Evolutionary conservation across 2,888 invertebrate species (phyloP).

Genomic region (Linyphia triangularis): DNA sequence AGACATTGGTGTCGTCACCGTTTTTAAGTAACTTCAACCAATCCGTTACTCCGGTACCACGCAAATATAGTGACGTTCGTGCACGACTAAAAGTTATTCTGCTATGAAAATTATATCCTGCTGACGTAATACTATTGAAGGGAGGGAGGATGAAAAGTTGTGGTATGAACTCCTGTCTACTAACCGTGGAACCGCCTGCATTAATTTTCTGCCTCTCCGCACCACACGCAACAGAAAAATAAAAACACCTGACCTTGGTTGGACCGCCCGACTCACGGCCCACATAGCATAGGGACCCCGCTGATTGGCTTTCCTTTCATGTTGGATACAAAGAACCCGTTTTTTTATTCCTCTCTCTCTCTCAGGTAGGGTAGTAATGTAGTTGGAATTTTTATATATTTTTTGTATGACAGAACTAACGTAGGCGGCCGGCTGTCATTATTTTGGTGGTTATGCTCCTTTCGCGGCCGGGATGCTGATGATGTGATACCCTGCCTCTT

Average conservation of each 20-base stretch:
- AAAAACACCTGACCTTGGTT: constrained; percentile 51
- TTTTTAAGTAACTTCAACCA: too few species aligned
- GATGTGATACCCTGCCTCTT: not conserved
- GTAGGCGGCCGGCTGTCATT: constrained; percentile 51
- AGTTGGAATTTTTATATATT: constrained; percentile 17
- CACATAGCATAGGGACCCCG: constrained; percentile 43
- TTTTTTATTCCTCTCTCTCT: constrained; percentile 19
- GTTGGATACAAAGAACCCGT: constrained; percentile 50
- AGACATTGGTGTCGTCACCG: too few species aligned
- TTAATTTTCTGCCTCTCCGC: not conserved
- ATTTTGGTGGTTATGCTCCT: constrained; percentile 26
- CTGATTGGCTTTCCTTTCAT: constrained; percentile 50
- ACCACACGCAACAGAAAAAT: not conserved
- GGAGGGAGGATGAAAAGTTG: not conserved
- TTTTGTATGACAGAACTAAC: constrained; percentile 21
- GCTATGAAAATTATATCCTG: too few species aligned
- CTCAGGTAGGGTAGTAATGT: constrained; percentile 45
- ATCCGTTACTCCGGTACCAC: too few species aligned
- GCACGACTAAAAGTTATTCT: too few species aligned
- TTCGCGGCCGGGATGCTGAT: constrained; percentile 7
- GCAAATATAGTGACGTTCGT: too few species aligned
- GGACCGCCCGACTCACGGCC: constrained; percentile 36
- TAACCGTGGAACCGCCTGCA: not conserved
- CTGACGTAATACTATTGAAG: not conserved
- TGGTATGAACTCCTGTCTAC: not conserved